Conservation (phyloP, 2,113 vertebrate genomes). For the Thoracochromis brauschi region DNA sequence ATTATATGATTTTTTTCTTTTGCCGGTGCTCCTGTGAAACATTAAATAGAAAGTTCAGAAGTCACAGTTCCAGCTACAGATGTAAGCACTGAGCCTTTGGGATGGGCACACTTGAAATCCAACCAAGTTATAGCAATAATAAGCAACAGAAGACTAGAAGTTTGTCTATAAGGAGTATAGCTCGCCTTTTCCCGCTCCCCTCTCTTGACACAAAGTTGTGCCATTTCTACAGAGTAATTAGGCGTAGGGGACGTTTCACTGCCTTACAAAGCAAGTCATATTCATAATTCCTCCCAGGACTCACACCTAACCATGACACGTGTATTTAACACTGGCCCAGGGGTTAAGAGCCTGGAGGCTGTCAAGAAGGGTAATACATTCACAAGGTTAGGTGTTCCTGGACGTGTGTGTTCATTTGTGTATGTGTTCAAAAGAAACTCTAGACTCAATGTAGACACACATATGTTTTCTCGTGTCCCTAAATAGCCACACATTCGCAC, state of each 20-base stretch:
- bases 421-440: background rate
- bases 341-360: background rate
- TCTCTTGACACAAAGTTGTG: background rate
- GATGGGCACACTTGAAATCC: background rate
- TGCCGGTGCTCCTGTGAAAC: background rate
- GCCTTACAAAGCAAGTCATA: background rate
- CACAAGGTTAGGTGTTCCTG: background rate
- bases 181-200: background rate
- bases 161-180: background rate
- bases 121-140: background rate
- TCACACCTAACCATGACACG: background rate
- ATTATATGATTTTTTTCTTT: background rate
- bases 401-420: background rate
- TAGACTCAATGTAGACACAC: background rate
- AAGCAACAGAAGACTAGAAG: background rate
- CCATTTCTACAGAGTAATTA: conserved; percentile 14
- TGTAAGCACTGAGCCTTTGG: background rate
- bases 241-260: background rate
- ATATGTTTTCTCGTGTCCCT: background rate
- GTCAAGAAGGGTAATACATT: background rate
- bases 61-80: background rate
- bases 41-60: background rate
- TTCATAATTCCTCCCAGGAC: background rate
- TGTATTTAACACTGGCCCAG: background rate
- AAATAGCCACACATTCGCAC: background rate